Percentiles rank a stretch among this genome's conserved stretches.
Evolutionary conservation across 2,113 vertebrate species (phyloP).

Genomic region (Elachura formosa): DNA sequence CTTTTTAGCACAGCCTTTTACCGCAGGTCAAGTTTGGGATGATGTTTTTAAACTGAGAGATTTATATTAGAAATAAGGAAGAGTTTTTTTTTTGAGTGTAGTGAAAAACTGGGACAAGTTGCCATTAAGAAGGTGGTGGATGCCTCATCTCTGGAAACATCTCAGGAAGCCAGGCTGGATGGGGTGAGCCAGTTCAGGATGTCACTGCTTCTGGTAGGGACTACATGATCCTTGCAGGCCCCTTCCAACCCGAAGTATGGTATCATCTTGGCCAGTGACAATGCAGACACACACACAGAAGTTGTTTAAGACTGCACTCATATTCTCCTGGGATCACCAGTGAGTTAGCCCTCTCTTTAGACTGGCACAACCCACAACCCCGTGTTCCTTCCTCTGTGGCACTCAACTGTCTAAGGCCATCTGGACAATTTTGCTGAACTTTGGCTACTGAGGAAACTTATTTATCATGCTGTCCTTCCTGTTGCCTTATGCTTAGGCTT

Average conservation of each 20-base stretch:
- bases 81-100: not conserved
- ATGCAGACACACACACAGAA: not conserved
- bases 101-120: not conserved
- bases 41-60: not conserved
- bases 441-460: not conserved
- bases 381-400: not conserved
- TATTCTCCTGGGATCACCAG: not conserved
- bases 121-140: not conserved
- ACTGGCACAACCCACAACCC: not conserved
- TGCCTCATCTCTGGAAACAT: not conserved
- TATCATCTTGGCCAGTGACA: not conserved
- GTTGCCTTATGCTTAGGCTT: not conserved
- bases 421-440: not conserved
- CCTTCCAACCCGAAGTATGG: not conserved
- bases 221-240: not conserved
- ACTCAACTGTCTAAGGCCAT: not conserved
- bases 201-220: not conserved
- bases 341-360: not conserved
- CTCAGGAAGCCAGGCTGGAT: not conserved
- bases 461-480: not conserved
- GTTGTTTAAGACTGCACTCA: not conserved
- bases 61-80: not conserved
- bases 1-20: not conserved
- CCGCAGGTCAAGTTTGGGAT: accelerated
- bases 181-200: not conserved